Base-by-base conservation (phyloP, 1,140 invertebrate genomes). In the Brachionus paranguensis region DNA sequence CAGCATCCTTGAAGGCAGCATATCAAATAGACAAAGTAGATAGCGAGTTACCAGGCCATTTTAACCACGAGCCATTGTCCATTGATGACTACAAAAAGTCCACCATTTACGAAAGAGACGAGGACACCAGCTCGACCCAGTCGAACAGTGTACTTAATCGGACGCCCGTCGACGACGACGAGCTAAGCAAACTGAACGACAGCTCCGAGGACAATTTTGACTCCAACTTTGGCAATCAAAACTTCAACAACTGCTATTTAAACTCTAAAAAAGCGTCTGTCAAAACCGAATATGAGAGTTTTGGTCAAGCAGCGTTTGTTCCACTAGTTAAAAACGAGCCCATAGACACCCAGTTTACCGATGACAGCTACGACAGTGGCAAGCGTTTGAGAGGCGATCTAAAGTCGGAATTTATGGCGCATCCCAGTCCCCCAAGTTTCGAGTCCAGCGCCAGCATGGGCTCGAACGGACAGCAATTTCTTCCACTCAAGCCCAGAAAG, bases 291-390 rank as follows among this genome's bases (percentile, higher is more conserved):
- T 60, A 60, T 27, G 53, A 60, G 53, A 20, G n/a, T 11, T 60
- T 60, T 60, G 20, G 41, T 41, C 68, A 72, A 11, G 11, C 29
- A 20, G n/a, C 33, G n/a, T 20, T 43, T 43, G 43, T 72, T 72
- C 68, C 68, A 4, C 33, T 68, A 29, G n/a, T 72, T 45, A 72
- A 72, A 72, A 72, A 72, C 37, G 68, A 72, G 20, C 68, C 68
- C 6, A 20, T 43, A 3, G 68, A 72, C 8, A 43, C 33, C 7
- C 14, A 43, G 6, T 10, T 17, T 0, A 41, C 5, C 37, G 17
- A 43, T 72, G 68, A 72, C 17, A 43, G 43, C 20, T 72, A 72
- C n/a, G 68, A 72, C 12, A 20, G 14, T 17, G 43, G 37, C 14
- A 72, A 41, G n/a, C 29, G 68, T 7, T 43, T 72, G 17, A 72